Percentiles rank a stretch among this genome's conserved stretches.
These are phyloP conservation scores for Gryon sp. DNA, from an alignment of 1,140 invertebrate species.

Conservation along the genomic window DNA sequence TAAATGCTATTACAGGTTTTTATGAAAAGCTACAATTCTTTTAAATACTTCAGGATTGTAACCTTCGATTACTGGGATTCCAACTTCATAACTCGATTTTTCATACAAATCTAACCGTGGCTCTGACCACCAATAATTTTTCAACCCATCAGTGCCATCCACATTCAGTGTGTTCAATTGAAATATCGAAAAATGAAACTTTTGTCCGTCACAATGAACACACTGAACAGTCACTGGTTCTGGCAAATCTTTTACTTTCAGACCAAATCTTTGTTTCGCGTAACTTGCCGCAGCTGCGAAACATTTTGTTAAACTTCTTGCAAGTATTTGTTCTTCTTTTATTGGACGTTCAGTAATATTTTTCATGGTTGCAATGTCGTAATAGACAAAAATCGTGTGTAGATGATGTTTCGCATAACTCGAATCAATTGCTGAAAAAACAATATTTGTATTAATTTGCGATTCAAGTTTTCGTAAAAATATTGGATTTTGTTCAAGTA, in stretches of 20 bases:
- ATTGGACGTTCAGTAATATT: conserved; percentile 86
- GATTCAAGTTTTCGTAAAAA: too few species aligned
- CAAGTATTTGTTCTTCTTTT: conserved; percentile 83
- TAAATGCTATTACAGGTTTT: conserved; percentile 76
- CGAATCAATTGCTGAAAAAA: conserved; percentile 81
- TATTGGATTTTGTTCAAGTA: conserved; percentile 22
- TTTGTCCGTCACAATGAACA: conserved; percentile 86
- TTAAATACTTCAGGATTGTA: conserved; percentile 90
- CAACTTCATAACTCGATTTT: conserved; percentile 82
- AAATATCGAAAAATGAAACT: conserved; percentile 89
- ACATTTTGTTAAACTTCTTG: conserved; percentile 85
- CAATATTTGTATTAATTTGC: too few species aligned
- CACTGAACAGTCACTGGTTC: conserved; percentile 90
- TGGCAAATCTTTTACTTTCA: conserved; percentile 83
- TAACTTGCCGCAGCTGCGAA: conserved; percentile 85
- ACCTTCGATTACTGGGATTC: conserved; percentile 83
- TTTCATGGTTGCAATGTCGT: conserved; percentile 82
- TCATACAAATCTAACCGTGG: conserved; percentile 84
- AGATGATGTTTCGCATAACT: conserved; percentile 77
- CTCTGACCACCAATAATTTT: conserved; percentile 89
- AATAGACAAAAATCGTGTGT: conserved; percentile 88
- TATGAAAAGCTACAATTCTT: conserved; percentile 88
- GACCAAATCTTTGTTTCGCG: conserved; percentile 86
- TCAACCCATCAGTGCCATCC: conserved; percentile 81
- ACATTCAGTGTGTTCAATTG: conserved; percentile 92